Conservation (phyloP, 2,888 invertebrate genomes). For the Gordius sp. region DNA sequence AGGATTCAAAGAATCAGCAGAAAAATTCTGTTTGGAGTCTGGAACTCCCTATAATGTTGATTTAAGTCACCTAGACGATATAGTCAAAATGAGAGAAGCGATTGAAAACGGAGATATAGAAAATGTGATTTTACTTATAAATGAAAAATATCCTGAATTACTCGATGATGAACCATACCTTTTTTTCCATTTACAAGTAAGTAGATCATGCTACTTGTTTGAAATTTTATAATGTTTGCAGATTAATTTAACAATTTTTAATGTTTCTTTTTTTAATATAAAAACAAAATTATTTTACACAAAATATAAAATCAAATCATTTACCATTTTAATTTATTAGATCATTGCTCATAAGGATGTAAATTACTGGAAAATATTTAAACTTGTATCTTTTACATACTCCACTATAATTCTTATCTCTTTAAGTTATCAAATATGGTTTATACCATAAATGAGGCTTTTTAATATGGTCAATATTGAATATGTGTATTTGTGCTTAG, state of each 20-base stretch:
- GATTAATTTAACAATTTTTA: neutral
- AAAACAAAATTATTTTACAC: too few relatives aligned
- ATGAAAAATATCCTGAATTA: constrained; percentile 70
- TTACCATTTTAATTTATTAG: too few relatives aligned
- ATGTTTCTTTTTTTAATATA: too few relatives aligned
- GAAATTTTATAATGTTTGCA: constrained; percentile 11
- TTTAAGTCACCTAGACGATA: neutral
- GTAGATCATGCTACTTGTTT: constrained; percentile 15
- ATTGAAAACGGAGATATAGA: constrained; percentile 71
- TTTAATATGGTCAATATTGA: too few relatives aligned
- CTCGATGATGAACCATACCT: constrained; percentile 76
- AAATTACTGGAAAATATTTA: too few relatives aligned
- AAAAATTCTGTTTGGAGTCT: constrained; percentile 78
- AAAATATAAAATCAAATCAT: too few relatives aligned
- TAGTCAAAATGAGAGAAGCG: constrained; percentile 43
- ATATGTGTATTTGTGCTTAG: too few relatives aligned
- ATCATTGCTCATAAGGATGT: too few relatives aligned
- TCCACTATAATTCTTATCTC: too few relatives aligned
- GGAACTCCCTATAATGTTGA: constrained; percentile 44
- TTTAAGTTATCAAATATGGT: too few relatives aligned
- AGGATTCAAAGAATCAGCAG: constrained; percentile 58
- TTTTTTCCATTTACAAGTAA: constrained; percentile 69
- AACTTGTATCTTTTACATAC: too few relatives aligned
- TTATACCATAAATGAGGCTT: too few relatives aligned
- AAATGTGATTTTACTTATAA: constrained; percentile 70